phyloP scores from a whole-genome alignment of 2,888 invertebrate genomes.

The Xylota sylvarum region DNA sequence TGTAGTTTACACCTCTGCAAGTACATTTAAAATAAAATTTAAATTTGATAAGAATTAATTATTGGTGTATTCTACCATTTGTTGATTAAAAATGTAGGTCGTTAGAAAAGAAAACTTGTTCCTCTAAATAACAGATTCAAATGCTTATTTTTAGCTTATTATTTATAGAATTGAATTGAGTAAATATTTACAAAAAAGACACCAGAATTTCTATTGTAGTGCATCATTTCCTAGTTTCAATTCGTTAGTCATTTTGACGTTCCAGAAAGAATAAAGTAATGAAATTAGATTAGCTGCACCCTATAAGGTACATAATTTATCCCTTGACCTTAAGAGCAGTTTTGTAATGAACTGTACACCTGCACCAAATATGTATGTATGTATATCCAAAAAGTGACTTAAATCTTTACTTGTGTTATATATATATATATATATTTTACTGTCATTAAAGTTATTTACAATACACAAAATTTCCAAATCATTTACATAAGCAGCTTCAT shows the following conservation, averaged over 20 bases:
- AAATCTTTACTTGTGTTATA: too few relatives aligned
- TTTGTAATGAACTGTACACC: too few relatives aligned
- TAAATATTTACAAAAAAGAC: slow-evolving; percentile 1
- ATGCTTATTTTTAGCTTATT: slow-evolving; percentile 6
- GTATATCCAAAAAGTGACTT: too few relatives aligned
- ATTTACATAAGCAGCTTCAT: too few relatives aligned
- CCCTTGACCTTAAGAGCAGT: too few relatives aligned
- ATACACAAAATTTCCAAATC: too few relatives aligned
- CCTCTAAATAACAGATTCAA: slow-evolving; percentile 4
- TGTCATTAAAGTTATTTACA: too few relatives aligned
- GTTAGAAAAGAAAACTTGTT: background rate
- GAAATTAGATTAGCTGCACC: too few relatives aligned
- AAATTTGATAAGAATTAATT: slow-evolving; percentile 13
- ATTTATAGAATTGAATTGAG: slow-evolving; percentile 10
- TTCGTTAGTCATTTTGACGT: background rate
- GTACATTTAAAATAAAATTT: background rate
- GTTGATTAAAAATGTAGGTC: slow-evolving; percentile 10
- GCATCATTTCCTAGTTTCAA: background rate
- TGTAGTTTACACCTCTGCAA: slow-evolving; percentile 2
- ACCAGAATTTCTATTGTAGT: background rate
- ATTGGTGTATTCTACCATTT: background rate
- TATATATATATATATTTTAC: too few relatives aligned
- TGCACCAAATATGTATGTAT: too few relatives aligned
- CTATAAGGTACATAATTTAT: too few relatives aligned
- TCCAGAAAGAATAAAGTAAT: too few relatives aligned